These are phyloP conservation scores for Gyrodactylus bullatarudis DNA, from an alignment of 1,140 invertebrate species.

Conservation along the genomic window DNA sequence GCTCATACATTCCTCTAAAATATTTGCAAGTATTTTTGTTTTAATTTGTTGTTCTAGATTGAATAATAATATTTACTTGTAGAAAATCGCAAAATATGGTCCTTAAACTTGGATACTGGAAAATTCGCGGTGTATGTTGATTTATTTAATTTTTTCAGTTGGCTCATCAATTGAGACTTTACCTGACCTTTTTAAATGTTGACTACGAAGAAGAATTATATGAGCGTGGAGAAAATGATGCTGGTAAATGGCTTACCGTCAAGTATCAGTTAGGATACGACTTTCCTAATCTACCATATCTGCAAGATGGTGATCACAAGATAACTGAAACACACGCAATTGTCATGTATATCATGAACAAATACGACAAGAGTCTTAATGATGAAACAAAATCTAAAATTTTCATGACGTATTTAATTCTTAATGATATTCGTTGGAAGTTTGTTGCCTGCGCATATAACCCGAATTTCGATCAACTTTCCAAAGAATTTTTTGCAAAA, in stretches of 20 bases:
- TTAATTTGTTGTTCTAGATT: too few species aligned
- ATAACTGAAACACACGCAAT: not conserved
- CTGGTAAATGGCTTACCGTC: not conserved
- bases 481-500: not conserved
- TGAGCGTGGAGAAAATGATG: not conserved
- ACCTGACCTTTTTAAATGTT: not conserved
- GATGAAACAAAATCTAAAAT: not conserved
- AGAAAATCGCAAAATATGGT: too few species aligned
- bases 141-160: not conserved
- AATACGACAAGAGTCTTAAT: not conserved
- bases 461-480: not conserved
- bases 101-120: not conserved
- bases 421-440: not conserved
- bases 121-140: not conserved
- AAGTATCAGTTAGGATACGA: not conserved
- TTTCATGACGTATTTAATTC: not conserved
- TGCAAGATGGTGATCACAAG: not conserved
- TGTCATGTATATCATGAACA: not conserved
- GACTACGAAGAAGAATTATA: not conserved
- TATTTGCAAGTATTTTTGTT: too few species aligned
- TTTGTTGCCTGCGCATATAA: not conserved
- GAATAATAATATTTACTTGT: too few species aligned
- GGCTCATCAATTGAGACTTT: not conserved
- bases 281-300: not conserved
- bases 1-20: too few species aligned